Percentiles rank a stretch among this genome's conserved stretches.
These are phyloP conservation scores for Cactoblastis cactorum DNA, from an alignment of 2,888 invertebrate species.

Conservation along the genomic window DNA sequence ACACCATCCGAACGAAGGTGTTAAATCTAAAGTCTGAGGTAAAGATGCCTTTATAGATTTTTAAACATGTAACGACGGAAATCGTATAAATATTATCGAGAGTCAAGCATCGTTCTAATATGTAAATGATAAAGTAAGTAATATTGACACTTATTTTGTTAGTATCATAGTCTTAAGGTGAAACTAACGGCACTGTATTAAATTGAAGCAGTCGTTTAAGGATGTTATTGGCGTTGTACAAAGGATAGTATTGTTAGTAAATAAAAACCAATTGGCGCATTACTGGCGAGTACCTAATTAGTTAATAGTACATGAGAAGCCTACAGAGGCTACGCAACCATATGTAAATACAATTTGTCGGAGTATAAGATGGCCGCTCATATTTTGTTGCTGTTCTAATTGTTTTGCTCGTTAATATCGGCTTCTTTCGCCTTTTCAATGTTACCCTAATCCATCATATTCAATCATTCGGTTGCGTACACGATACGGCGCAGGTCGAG, in stretches of 20 bases:
- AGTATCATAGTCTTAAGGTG: conserved; percentile 65
- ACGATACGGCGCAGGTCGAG: too few relatives aligned
- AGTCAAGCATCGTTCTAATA: conserved; percentile 71
- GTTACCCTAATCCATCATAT: conserved; percentile 21
- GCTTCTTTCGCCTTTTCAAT: conserved; percentile 37
- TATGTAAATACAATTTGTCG: conserved; percentile 64
- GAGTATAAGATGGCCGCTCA: conserved; percentile 57
- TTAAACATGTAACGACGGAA: conserved; percentile 67
- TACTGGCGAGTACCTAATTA: conserved; percentile 80
- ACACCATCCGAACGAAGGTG: conserved; percentile 72
- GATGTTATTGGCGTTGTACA: conserved; percentile 77
- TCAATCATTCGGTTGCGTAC: too few relatives aligned
- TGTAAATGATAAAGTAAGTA: conserved; percentile 66
- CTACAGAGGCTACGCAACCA: conserved; percentile 67
- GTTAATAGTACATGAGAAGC: conserved; percentile 66
- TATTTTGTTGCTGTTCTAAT: conserved; percentile 62
- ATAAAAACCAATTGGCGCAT: conserved; percentile 77
- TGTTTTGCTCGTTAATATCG: conserved; percentile 39
- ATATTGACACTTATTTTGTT: conserved; percentile 77
- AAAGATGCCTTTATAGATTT: conserved; percentile 79
- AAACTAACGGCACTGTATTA: conserved; percentile 71
- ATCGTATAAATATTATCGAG: conserved; percentile 58
- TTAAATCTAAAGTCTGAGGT: conserved; percentile 79
- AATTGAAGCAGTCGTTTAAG: conserved; percentile 65
- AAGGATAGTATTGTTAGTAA: conserved; percentile 74